Base-by-base conservation (phyloP, 2,113 vertebrate genomes). In the Menidia beryllina region DNA sequence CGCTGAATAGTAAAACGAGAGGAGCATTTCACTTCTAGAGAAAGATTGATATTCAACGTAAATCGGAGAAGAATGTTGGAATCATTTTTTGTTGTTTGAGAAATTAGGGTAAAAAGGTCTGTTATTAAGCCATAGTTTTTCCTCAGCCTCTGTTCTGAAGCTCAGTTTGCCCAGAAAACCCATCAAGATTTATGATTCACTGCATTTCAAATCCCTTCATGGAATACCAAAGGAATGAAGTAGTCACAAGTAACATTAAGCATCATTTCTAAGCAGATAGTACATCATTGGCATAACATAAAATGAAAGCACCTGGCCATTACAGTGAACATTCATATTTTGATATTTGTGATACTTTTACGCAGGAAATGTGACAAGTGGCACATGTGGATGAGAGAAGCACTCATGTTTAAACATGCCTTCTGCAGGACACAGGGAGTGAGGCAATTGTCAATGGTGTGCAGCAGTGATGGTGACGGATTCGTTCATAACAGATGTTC, bases 401-500 rank as follows among this genome's bases (percentile, higher is more conserved):
- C 49, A 34, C 34, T 41, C n/a, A 23, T 62, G 58, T 19, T 47
- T 21, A 45, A 43, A 34, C 21, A 36, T 26, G 8, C 10, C 2
- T 51, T 54, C 4, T 20, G 7, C 26, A 66, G 8, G 19, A 41
- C 36, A 24, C 55, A 45, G 51, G 48, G 30, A 65, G 60, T 11
- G 62, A 69, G 64, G 64, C 65, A 43, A 27, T 60, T 78, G 65
- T 63, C 60, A 80, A 83, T 49, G 53, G n/a, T 67, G 41, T n/a
- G 39, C 55, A 64, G 63, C 64, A 47, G 65, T 30, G 48, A 79
- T 61, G 63, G 69, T 81, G 70, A 73, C 82, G 73, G 75, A 86
- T 87, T 85, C 88, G 77, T 85, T 88, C 39, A 60, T 56, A 85
- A 80, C 86, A 91, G 83, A 86, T 92, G 90, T 88, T 90, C 27